Conservation (phyloP, 2,888 invertebrate genomes). For the Drosophila paramelanica region DNA sequence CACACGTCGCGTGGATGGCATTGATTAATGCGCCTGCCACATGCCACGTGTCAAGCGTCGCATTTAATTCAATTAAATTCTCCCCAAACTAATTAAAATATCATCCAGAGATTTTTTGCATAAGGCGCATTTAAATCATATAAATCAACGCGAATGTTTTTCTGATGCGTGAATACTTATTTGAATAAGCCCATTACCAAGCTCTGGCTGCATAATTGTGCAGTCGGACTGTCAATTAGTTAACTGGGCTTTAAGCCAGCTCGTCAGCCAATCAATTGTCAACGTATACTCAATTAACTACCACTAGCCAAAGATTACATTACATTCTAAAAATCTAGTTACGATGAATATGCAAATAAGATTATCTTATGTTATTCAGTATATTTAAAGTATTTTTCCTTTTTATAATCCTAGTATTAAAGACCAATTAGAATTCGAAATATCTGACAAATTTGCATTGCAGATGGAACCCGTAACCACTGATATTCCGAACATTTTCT, state of each 20-base stretch:
- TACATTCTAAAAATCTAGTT: neutral
- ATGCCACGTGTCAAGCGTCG: constrained; percentile 7
- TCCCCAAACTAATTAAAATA: constrained; percentile 45
- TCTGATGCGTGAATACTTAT: constrained; percentile 27
- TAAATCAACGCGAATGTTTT: constrained; percentile 26
- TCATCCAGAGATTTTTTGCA: constrained; percentile 18
- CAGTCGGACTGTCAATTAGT: constrained; percentile 28
- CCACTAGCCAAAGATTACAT: neutral
- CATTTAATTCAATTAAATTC: constrained; percentile 34
- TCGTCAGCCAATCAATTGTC: constrained; percentile 13
- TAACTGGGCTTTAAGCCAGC: constrained; percentile 34
- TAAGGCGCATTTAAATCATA: constrained; percentile 29
- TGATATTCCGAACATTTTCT: neutral
- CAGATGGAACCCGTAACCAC: too few relatives aligned
- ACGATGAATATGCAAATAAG: too few relatives aligned
- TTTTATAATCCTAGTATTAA: too few relatives aligned
- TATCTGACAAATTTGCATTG: too few relatives aligned
- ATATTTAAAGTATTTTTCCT: too few relatives aligned
- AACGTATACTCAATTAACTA: neutral
- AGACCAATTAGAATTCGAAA: too few relatives aligned
- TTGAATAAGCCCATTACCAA: constrained; percentile 14
- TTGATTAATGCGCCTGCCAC: constrained; percentile 34
- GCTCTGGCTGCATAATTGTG: constrained; percentile 25
- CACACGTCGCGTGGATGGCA: constrained; percentile 15
- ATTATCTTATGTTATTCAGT: too few relatives aligned